Conservation (phyloP, 1,140 invertebrate species). For the Lamellibrachia luymesi region DNA sequence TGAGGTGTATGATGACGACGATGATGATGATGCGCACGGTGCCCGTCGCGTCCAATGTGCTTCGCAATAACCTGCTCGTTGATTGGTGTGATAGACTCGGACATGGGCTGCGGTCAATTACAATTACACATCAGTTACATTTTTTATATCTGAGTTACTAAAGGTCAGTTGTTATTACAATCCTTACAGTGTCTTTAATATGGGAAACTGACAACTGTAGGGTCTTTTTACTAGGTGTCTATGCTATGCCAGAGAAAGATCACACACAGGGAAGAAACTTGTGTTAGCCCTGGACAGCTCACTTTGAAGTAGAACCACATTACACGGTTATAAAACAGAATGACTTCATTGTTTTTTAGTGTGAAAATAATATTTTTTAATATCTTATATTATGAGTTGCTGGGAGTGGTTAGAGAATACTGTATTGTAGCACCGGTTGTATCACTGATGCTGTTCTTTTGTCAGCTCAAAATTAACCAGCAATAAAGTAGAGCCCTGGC, state of each 20-base stretch:
- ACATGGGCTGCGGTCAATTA: neutral
- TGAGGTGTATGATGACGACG: constrained; percentile 48
- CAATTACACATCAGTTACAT: neutral
- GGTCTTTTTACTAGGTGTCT: neutral
- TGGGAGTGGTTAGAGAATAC: neutral
- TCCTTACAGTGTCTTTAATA: neutral
- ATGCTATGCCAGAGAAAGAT: neutral
- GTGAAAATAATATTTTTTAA: neutral
- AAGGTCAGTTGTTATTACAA: neutral
- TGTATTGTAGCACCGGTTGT: neutral
- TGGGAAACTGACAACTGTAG: too few relatives aligned
- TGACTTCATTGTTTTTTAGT: neutral
- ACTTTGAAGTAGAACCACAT: neutral
- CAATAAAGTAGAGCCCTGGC: neutral
- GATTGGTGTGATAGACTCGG: neutral
- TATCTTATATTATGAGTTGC: neutral
- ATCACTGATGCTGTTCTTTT: neutral
- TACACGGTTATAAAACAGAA: neutral
- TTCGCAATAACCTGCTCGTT: constrained; percentile 67
- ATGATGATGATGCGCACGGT: constrained; percentile 47
- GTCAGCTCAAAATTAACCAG: neutral
- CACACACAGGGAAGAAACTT: neutral
- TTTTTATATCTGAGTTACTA: neutral
- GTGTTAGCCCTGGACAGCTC: neutral
- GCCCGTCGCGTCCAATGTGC: constrained; percentile 82